Evolutionary conservation across 2,113 vertebrate genomes (phyloP), one percentile per base, ranked within the genome.

Genomic region (Hoplias malabaricus): DNA sequence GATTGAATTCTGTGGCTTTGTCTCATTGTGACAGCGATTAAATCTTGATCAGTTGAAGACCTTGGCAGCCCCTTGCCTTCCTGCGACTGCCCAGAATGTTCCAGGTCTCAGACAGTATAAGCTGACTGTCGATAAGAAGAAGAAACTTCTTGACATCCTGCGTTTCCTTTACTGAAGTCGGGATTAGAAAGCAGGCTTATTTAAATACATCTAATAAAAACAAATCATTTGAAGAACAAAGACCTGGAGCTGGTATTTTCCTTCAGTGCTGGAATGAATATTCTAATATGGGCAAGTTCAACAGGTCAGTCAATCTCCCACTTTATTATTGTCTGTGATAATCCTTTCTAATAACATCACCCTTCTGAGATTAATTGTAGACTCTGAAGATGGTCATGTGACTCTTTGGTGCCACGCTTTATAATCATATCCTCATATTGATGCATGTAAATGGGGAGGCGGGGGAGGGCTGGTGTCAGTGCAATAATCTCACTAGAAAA

Each of bases 181-280:
- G 53, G 40, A 78, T 79, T 53, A 31, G 68, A 71, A 70, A 19
- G 14, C 14, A 71, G 46, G 67, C 43, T 31, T 14, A 70, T 75
- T 73, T 81, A 73, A 79, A 86, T 81, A 31, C 21, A 81, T 80
- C 62, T 77, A 69, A 82, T 82, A 57, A 75, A 80, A 80, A 56
- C 56, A 78, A 33, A 65, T 42, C 36, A 61, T 56, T 14, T n/a
- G 19, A 59, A 75, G 42, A 80, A 40, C 46, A 69, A 78, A 69
- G 40, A 71, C 31, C n/a, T 48, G 23, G 29, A 36, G 74, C 54
- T 77, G 76, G 57, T 81, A 70, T 73, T 54, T 81, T 46, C 27
- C 38, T 67, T 62, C 31, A 42, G 48, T 69, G 5, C 19, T 66
- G 53, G 70, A 19, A 69, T 63, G 50, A 77, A 69, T 65, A 75